These are phyloP conservation scores for Troides oblongomaculatus DNA, from an alignment of 2,888 invertebrate genomes.

Conservation along the genomic window DNA sequence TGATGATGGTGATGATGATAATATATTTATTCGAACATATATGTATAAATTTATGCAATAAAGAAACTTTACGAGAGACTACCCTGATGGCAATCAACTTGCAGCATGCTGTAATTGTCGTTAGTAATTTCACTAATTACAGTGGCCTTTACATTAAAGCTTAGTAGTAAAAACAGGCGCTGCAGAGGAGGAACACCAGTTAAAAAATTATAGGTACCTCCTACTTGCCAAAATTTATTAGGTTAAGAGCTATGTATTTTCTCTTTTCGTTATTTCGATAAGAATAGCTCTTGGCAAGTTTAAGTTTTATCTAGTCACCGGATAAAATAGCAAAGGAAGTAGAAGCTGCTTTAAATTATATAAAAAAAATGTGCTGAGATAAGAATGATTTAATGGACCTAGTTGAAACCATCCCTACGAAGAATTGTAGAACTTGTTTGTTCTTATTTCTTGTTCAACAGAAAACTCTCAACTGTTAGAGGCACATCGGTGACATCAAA, in stretches of 20 bases:
- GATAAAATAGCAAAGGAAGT: slow-evolving; percentile 14
- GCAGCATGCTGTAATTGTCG: too few species aligned
- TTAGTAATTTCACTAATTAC: too few species aligned
- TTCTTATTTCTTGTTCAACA: not conserved
- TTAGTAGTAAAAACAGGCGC: too few species aligned
- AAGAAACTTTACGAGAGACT: too few species aligned
- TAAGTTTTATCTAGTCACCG: slow-evolving; percentile 21
- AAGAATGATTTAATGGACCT: slow-evolving; percentile 19
- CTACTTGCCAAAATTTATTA: slow-evolving; percentile 14
- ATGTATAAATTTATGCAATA: too few species aligned
- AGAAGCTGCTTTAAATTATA: slow-evolving; percentile 11
- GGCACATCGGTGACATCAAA: too few species aligned
- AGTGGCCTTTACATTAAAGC: too few species aligned
- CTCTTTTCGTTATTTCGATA: slow-evolving; percentile 11
- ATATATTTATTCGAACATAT: too few species aligned
- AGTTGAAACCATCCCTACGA: not conserved
- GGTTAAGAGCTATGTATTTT: slow-evolving; percentile 16
- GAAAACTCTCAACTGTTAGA: not conserved
- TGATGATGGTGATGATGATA: too few species aligned
- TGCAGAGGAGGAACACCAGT: not conserved
- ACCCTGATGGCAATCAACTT: too few species aligned
- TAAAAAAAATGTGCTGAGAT: slow-evolving; percentile 8
- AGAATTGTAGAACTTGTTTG: not conserved
- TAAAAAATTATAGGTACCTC: slow-evolving; percentile 2
- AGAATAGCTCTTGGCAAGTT: slow-evolving; percentile 26